A percentile compares a stretch with the other conserved stretches of the same genome.
These are phyloP conservation scores for Timema cristinae DNA, from an alignment of 2,888 invertebrate species.

Conservation along the genomic window DNA sequence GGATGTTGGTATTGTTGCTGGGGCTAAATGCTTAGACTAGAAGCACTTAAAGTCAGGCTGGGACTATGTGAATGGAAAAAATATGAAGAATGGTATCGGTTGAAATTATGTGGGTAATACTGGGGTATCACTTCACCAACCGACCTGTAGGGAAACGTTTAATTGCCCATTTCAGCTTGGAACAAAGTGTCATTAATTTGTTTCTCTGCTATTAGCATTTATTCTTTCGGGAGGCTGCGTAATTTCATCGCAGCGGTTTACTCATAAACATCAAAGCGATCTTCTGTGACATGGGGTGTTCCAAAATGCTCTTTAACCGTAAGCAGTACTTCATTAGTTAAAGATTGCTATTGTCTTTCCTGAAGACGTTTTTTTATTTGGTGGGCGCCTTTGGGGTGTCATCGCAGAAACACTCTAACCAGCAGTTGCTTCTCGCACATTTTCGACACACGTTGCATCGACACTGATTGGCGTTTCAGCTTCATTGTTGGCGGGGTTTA, in stretches of 20 bases:
- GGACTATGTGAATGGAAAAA: neutral
- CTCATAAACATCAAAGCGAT: slow-evolving; percentile 20
- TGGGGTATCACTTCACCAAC: neutral
- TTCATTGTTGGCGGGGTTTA: no score
- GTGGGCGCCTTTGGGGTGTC: no score
- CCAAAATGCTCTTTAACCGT: slow-evolving; percentile 5
- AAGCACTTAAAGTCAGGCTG: neutral
- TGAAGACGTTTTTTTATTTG: neutral
- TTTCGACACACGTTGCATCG: no score
- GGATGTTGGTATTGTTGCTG: no score
- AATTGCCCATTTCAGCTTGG: slow-evolving; percentile 17
- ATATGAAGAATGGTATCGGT: neutral
- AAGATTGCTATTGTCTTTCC: neutral
- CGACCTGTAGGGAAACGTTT: neutral
- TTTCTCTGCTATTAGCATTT: slow-evolving; percentile 19
- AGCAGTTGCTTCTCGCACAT: no score
- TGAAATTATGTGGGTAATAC: neutral
- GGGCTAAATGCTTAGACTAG: neutral
- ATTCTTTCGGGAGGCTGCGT: slow-evolving; percentile 13
- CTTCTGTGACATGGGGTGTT: slow-evolving; percentile 9
- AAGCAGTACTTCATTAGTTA: neutral
- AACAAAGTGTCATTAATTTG: slow-evolving; percentile 18
- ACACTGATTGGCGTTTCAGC: no score
- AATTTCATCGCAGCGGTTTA: slow-evolving; percentile 13
- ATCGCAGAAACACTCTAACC: no score